Evolutionary conservation across 2,113 vertebrate species (phyloP).

Genomic region (Prolemur simus): DNA sequence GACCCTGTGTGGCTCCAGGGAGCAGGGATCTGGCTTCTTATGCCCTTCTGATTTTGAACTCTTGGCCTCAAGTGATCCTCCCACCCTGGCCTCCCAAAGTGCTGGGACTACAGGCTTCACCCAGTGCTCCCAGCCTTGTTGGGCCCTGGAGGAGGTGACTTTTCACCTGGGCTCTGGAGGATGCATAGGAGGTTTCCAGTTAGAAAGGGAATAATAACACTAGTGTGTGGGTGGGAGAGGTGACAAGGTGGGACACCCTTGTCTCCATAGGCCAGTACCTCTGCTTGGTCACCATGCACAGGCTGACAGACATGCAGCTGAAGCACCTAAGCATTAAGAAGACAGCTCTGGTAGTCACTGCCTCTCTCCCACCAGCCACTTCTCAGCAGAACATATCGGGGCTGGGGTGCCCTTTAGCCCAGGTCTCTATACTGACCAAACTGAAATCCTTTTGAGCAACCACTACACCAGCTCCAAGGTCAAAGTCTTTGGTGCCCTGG

Average conservation of each 20-base stretch:
- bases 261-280: conserved; percentile 89
- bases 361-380: conserved; percentile 79
- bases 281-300: conserved; percentile 87
- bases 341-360: conserved; percentile 85
- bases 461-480: conserved; percentile 86
- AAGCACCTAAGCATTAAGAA: conserved; percentile 86
- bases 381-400: conserved; percentile 81
- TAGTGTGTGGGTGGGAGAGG: too few relatives aligned
- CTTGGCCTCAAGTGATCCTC: too few relatives aligned
- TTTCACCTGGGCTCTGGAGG: neutral
- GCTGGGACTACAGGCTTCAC: too few relatives aligned
- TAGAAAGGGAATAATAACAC: neutral
- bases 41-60: neutral
- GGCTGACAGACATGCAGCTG: conserved; percentile 87
- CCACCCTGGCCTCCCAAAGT: too few relatives aligned
- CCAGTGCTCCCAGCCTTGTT: too few relatives aligned
- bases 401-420: conserved; percentile 87
- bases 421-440: conserved; percentile 90
- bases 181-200: neutral
- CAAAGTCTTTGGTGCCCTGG: conserved; percentile 88
- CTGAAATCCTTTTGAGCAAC: conserved; percentile 90
- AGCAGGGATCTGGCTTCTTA: neutral
- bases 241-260: neutral
- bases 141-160: neutral
- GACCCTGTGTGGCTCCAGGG: neutral